Conservation (phyloP, 2,888 invertebrate genomes). For the Amphimallon solstitiale region DNA sequence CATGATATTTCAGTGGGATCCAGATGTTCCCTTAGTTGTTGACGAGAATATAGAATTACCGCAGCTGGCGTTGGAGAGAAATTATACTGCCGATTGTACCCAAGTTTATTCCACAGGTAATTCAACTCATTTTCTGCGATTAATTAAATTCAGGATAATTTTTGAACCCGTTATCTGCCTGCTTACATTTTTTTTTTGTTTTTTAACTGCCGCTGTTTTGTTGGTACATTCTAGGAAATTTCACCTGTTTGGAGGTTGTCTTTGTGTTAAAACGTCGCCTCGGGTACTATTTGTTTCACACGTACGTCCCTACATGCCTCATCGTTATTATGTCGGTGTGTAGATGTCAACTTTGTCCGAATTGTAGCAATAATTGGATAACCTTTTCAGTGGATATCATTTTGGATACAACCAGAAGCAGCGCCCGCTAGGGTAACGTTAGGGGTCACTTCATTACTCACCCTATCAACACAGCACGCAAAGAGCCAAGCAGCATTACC, state of each 20-base stretch:
- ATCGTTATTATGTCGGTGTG: constrained; percentile 94
- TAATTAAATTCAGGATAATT: not conserved
- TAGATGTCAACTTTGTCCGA: constrained; percentile 45
- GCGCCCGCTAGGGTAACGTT: constrained; percentile 92
- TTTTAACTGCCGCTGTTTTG: constrained; percentile 27
- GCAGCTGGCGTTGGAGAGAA: constrained; percentile 85
- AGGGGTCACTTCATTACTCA: constrained; percentile 89
- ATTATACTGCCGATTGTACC: constrained; percentile 90
- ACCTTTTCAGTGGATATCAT: constrained; percentile 83
- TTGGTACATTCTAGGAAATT: constrained; percentile 82
- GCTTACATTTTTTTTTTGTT: constrained; percentile 5
- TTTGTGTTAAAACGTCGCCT: constrained; percentile 89
- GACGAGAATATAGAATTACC: constrained; percentile 91
- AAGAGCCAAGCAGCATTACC: constrained; percentile 93
- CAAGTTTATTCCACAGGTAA: constrained; percentile 91
- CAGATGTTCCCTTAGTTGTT: constrained; percentile 87
- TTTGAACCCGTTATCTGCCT: not conserved
- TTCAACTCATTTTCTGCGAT: not conserved
- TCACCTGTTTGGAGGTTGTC: constrained; percentile 90
- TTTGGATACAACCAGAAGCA: constrained; percentile 95
- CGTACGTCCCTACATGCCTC: constrained; percentile 92
- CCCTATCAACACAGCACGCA: constrained; percentile 91
- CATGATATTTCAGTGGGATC: constrained; percentile 94
- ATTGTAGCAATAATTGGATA: not conserved
- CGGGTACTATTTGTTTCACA: constrained; percentile 93